A percentile compares a stretch with the other conserved stretches of the same genome.
Evolutionary conservation across 2,888 invertebrate species (phyloP).

Genomic region (Liposcelis brunnea): DNA sequence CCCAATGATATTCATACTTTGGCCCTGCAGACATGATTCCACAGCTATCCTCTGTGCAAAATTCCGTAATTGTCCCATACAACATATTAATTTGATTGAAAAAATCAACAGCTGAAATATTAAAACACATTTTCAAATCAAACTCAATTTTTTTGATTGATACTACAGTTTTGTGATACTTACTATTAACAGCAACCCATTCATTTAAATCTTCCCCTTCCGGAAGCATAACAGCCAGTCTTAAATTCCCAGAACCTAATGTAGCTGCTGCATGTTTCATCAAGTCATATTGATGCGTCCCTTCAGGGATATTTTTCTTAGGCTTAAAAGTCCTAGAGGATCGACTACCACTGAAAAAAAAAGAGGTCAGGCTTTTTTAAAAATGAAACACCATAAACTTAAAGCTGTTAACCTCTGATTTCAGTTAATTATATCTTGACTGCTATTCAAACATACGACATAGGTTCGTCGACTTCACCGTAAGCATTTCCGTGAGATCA

Average conservation of each 20-base stretch:
- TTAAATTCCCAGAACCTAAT: constrained; percentile 88
- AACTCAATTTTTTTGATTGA: too few relatives aligned
- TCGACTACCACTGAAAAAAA: constrained; percentile 54
- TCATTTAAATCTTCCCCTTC: constrained; percentile 99
- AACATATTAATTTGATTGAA: constrained; percentile 99
- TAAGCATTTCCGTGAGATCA: too few relatives aligned
- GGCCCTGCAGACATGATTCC: constrained; percentile 98
- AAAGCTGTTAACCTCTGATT: too few relatives aligned
- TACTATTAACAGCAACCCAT: constrained; percentile 99
- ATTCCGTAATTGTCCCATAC: constrained; percentile 98
- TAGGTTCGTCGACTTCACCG: too few relatives aligned
- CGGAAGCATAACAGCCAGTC: constrained; percentile 89
- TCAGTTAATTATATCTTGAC: too few relatives aligned
- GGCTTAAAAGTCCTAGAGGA: constrained; percentile 97
- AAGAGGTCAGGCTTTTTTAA: too few relatives aligned
- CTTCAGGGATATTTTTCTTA: constrained; percentile 96
- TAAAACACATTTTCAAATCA: too few relatives aligned
- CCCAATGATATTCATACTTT: constrained; percentile 99
- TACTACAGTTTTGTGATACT: too few relatives aligned
- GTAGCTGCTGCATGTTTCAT: constrained; percentile 99
- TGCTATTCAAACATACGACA: too few relatives aligned
- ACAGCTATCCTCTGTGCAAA: constrained; percentile 94
- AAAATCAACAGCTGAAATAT: constrained; percentile 87
- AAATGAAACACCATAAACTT: too few relatives aligned
- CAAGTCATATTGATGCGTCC: constrained; percentile 95